phyloP scores from a whole-genome alignment of 2,888 invertebrate genomes.

The Pterobdella sp. region DNA sequence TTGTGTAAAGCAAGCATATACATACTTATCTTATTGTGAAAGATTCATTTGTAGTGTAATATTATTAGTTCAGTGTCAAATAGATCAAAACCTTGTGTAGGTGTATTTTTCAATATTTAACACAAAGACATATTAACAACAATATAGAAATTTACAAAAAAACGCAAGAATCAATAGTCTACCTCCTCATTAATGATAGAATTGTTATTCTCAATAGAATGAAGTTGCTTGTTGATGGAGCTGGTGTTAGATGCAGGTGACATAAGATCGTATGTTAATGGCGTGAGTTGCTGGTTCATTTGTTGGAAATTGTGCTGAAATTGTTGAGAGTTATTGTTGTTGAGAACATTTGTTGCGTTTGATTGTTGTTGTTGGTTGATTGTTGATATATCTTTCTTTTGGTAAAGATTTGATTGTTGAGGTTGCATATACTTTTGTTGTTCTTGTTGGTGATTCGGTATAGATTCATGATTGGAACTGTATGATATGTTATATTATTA shows the following conservation, averaged over 20 bases:
- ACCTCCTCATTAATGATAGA: constrained; percentile 46
- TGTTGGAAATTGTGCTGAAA: constrained; percentile 6
- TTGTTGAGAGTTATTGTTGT: constrained; percentile 5
- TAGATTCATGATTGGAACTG: too few species aligned
- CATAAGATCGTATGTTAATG: constrained; percentile 61
- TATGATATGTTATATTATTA: too few species aligned
- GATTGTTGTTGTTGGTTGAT: not conserved
- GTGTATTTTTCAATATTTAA: too few species aligned
- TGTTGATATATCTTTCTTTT: too few species aligned
- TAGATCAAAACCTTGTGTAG: too few species aligned
- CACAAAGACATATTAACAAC: not conserved
- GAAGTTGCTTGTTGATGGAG: constrained; percentile 65
- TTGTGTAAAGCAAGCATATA: too few species aligned
- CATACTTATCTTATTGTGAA: too few species aligned
- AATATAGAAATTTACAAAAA: not conserved
- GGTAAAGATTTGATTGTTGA: not conserved
- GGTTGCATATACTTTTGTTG: not conserved
- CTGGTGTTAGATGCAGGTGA: constrained; percentile 65
- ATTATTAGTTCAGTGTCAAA: too few species aligned
- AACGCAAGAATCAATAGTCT: constrained; percentile 8
- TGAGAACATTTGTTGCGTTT: not conserved
- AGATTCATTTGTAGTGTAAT: too few species aligned
- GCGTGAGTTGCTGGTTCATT: constrained; percentile 47
- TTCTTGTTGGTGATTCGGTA: not conserved
- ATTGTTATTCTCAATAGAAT: constrained; percentile 51